Conservation (phyloP, 1,140 invertebrate species). For the Drosophila paulistorum region DNA sequence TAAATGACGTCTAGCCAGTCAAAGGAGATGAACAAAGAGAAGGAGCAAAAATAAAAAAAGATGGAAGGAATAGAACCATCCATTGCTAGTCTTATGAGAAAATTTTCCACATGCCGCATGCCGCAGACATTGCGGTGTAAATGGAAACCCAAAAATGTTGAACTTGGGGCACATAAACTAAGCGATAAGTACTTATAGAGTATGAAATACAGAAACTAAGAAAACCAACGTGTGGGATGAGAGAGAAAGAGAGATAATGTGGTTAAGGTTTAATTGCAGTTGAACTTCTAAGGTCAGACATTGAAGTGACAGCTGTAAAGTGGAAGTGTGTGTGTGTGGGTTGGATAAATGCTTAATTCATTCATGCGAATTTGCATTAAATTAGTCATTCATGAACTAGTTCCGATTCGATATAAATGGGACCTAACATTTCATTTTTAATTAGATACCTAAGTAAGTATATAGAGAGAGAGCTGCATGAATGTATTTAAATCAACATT, state of each 20-base stretch:
- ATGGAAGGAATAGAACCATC: slow-evolving; percentile 14
- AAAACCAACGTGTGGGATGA: slow-evolving; percentile 14
- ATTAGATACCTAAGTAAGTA: background rate
- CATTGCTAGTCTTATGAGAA: slow-evolving; percentile 59
- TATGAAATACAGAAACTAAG: slow-evolving; percentile 6
- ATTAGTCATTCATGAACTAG: slow-evolving; percentile 19
- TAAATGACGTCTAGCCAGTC: slow-evolving; percentile 63
- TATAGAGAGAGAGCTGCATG: too few relatives aligned
- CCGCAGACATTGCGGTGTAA: slow-evolving; percentile 62
- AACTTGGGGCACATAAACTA: slow-evolving; percentile 56
- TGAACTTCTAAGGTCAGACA: slow-evolving; percentile 48
- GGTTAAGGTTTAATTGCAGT: slow-evolving; percentile 68
- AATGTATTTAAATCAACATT: too few relatives aligned
- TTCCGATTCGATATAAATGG: background rate
- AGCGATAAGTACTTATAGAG: slow-evolving; percentile 31
- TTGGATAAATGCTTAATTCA: background rate
- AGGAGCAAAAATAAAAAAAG: slow-evolving; percentile 30
- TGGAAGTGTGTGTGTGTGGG: background rate
- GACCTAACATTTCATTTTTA: background rate
- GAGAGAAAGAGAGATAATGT: slow-evolving; percentile 50
- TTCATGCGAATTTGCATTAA: background rate
- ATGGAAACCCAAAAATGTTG: slow-evolving; percentile 42
- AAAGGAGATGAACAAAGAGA: slow-evolving; percentile 8
- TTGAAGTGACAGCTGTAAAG: background rate
- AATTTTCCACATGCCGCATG: slow-evolving; percentile 69